Conservation (phyloP, 2,113 vertebrate species). For the Seriola aureovittata region DNA sequence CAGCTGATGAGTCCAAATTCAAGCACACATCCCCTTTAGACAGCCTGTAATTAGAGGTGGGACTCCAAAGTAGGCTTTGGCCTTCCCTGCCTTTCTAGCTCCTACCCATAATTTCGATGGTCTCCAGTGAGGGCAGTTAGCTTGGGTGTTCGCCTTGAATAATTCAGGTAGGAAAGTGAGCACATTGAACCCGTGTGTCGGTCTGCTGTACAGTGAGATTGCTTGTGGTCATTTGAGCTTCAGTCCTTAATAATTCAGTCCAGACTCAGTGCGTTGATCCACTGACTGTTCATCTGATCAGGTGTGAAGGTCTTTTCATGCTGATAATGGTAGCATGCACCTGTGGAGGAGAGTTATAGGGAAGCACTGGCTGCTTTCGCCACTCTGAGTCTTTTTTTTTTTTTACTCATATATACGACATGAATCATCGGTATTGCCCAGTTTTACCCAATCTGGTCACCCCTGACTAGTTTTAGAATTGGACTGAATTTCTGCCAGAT, state of each 20-base stretch:
- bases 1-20: slow-evolving; percentile 22
- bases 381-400: not conserved
- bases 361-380: not conserved
- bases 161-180: slow-evolving; percentile 85
- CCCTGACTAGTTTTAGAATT: not conserved
- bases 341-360: not conserved
- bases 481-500: not conserved
- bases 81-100: not conserved
- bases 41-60: slow-evolving; percentile 10
- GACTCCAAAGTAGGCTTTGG: not conserved
- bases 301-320: slow-evolving; percentile 43
- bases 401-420: not conserved
- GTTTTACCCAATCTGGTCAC: not conserved
- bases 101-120: slow-evolving; percentile 13
- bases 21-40: not conserved
- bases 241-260: slow-evolving; percentile 80
- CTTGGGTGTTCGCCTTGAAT: slow-evolving; percentile 74
- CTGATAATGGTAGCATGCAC: not conserved
- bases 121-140: slow-evolving; percentile 46
- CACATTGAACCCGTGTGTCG: slow-evolving; percentile 62
- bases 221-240: slow-evolving; percentile 73
- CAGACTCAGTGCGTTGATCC: slow-evolving; percentile 24
- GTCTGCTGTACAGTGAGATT: slow-evolving; percentile 47
- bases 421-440: not conserved
- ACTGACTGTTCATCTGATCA: slow-evolving; percentile 47